A percentile compares a stretch with the other conserved stretches of the same genome.
phyloP scores from a whole-genome alignment of 2,797 vertebrate species.

The Heterohyrax brucei region DNA sequence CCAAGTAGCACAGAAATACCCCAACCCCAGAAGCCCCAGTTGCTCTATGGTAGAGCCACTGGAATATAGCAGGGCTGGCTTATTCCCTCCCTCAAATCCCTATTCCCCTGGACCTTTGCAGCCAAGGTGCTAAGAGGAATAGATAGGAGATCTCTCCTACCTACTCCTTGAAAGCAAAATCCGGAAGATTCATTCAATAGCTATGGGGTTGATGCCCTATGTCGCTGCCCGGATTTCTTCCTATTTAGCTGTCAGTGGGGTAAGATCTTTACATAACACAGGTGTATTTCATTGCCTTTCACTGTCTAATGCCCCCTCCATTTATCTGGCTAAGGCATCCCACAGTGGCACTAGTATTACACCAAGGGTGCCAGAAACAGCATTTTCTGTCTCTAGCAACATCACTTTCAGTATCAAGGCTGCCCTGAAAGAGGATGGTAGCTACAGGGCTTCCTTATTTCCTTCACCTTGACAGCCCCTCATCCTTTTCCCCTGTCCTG shows the following conservation, averaged over 20 bases:
- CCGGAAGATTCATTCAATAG: slow-evolving; percentile 37
- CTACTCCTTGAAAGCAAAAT: slow-evolving; percentile 63
- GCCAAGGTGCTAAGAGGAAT: slow-evolving; percentile 76
- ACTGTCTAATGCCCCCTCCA: not conserved
- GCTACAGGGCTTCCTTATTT: slow-evolving; percentile 56
- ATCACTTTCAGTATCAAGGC: slow-evolving; percentile 54
- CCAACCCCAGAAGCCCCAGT: not conserved
- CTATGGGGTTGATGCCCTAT: not conserved
- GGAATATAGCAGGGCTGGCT: not conserved
- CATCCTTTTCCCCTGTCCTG: slow-evolving; percentile 16
- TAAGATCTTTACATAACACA: slow-evolving; percentile 46
- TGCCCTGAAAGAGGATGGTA: slow-evolving; percentile 39
- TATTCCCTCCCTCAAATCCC: not conserved
- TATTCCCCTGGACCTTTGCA: slow-evolving; percentile 50
- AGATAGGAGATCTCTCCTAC: slow-evolving; percentile 46
- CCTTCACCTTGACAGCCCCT: not conserved
- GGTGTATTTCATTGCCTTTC: slow-evolving; percentile 34
- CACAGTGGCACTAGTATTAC: slow-evolving; percentile 58
- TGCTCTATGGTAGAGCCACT: not conserved
- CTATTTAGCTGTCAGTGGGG: not conserved
- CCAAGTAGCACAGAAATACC: not conserved
- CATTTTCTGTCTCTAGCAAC: slow-evolving; percentile 48
- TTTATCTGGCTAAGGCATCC: slow-evolving; percentile 50
- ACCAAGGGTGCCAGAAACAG: slow-evolving; percentile 37
- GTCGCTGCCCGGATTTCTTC: slow-evolving; percentile 46